Base-by-base conservation (phyloP, 2,113 vertebrate genomes). In the Galeopterus variegatus region DNA sequence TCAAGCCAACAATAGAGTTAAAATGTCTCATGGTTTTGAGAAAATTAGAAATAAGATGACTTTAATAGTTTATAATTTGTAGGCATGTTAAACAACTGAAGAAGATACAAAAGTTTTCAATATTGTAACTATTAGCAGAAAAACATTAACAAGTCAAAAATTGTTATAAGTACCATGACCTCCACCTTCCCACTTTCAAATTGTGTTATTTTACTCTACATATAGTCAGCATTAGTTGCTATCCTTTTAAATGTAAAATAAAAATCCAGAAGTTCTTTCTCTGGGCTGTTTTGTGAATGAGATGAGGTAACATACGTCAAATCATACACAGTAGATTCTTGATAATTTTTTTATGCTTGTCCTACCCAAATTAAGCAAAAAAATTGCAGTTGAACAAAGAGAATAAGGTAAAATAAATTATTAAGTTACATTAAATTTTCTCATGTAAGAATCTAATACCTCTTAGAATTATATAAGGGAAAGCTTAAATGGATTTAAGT, bases 231-330 rank as follows among this genome's bases (percentile, higher is more conserved):
- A 54, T 58, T 76, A 64, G 3, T 45, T 90, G 7, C 4, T 14
- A n/a, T 48, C 31, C 0, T 2, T 31, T 62, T 75, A 69, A 69
- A 9, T 67, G 23, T 80, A 69, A 76, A 91, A 69, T 58, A 52
- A 26, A 70, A 89, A 48, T 41, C 3, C 19, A 87, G 31, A 75
- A 69, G 19, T 8, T 91, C 12, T 8, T 83, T 88, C 8, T 69
- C 31, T 93, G n/a, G 95, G 8, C 3, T 90, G 60, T 60, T 79
- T 84, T 83, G 21, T 70, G 21, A 94, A 75, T 87, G 75, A 48
- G 10, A 31, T 33, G 21, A 64, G 0, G 18, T 69, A 88, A 45
- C 3, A 84, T 3, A 33, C 9, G 54, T 50, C 21, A 93, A 83
- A 56, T 56, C 17, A 45, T 33, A 33, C 2, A 26, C 1, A 45